These are phyloP conservation scores for Sebastes variabilis DNA, from an alignment of 2,797 vertebrate genomes.

Conservation along the genomic window DNA sequence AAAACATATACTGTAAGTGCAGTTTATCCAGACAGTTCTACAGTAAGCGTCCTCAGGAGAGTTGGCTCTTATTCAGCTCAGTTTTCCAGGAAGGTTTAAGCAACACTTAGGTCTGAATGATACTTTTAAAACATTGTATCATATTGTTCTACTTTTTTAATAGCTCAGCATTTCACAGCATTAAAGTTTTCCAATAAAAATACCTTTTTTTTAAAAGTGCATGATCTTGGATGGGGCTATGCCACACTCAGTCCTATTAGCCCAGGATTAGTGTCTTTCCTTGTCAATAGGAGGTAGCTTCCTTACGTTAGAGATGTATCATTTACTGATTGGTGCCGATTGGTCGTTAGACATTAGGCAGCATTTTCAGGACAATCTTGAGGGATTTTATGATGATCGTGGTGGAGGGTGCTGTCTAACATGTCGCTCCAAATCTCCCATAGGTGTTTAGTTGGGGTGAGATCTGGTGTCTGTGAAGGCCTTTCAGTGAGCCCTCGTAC, in stretches of 20 bases:
- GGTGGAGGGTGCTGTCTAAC: neutral
- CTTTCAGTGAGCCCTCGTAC: neutral
- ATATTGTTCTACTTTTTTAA: constrained; percentile 48
- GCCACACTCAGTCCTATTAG: neutral
- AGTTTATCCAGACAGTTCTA: constrained; percentile 73
- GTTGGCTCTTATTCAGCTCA: constrained; percentile 58
- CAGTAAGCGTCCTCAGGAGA: constrained; percentile 79
- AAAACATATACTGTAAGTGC: constrained; percentile 70
- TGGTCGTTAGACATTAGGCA: neutral
- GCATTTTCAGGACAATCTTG: neutral
- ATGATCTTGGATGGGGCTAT: constrained; percentile 8
- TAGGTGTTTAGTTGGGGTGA: neutral
- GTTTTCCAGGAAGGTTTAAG: constrained; percentile 72
- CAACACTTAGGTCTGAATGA: constrained; percentile 57
- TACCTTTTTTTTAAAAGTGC: constrained; percentile 48
- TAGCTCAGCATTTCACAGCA: constrained; percentile 33
- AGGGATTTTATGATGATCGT: neutral
- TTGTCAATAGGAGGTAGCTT: neutral
- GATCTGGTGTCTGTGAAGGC: neutral
- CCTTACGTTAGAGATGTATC: neutral
- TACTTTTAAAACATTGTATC: constrained; percentile 59
- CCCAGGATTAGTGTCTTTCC: neutral
- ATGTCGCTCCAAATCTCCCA: too few species aligned
- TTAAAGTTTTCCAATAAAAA: constrained; percentile 49
- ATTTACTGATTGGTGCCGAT: neutral